Conservation (phyloP, 2,113 vertebrate species). For the Halcyon senegalensis region DNA sequence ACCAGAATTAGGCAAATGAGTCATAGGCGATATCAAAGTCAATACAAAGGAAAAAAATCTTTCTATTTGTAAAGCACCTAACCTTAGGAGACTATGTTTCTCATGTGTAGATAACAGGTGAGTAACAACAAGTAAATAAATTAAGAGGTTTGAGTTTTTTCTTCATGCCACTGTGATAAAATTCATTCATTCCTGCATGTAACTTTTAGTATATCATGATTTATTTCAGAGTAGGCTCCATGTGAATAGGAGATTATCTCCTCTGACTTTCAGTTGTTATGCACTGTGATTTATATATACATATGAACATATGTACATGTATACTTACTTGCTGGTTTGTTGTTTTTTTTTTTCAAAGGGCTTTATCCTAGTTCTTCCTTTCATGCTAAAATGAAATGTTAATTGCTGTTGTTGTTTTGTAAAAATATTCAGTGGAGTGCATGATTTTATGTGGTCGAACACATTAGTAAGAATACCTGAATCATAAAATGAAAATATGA, state of each 20-base stretch:
- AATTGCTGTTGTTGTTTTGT: neutral
- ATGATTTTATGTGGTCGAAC: neutral
- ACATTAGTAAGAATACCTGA: neutral
- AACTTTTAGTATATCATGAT: neutral
- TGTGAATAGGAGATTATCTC: neutral
- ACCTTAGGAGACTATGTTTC: neutral
- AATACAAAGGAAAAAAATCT: neutral
- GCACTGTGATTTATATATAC: neutral
- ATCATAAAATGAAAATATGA: neutral
- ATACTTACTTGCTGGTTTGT: neutral
- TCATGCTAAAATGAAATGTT: neutral
- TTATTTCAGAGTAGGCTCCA: neutral
- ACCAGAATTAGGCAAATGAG: neutral
- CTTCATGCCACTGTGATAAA: neutral
- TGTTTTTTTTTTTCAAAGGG: neutral
- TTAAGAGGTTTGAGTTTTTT: neutral
- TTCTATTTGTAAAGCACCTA: neutral
- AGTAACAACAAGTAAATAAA: slow-evolving; percentile 3
- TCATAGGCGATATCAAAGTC: neutral
- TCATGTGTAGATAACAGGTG: neutral
- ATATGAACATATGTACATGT: neutral
- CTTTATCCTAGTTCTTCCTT: neutral
- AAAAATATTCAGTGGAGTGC: neutral
- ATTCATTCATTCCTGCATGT: neutral
- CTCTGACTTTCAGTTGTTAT: neutral